These are phyloP conservation scores for Nixonia krombeini DNA, from an alignment of 1,140 invertebrate genomes.

Conservation along the genomic window DNA sequence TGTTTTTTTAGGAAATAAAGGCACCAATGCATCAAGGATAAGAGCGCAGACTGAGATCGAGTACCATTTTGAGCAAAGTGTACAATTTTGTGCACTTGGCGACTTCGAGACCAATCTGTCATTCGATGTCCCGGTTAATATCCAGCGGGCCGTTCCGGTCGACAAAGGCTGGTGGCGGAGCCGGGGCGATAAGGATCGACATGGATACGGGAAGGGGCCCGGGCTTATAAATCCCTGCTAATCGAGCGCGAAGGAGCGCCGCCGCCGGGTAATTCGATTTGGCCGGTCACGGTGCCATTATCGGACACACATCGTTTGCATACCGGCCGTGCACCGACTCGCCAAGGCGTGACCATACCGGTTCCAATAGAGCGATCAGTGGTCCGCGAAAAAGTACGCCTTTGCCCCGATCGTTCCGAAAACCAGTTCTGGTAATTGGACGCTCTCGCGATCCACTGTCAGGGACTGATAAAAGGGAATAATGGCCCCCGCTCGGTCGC, in stretches of 20 bases:
- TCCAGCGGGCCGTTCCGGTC: slow-evolving; percentile 10
- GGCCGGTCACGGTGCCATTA: slow-evolving; percentile 7
- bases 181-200: slow-evolving; percentile 44
- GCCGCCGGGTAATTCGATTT: slow-evolving; percentile 31
- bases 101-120: slow-evolving; percentile 2
- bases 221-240: slow-evolving; percentile 26
- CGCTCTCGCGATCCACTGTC: too few species aligned
- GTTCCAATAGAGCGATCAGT: slow-evolving; percentile 12
- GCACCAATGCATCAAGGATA: neutral
- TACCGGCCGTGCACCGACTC: slow-evolving; percentile 1
- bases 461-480: too few species aligned
- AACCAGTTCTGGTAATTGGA: too few species aligned
- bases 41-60: neutral
- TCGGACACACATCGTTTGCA: slow-evolving; percentile 11
- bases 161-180: slow-evolving; percentile 2
- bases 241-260: slow-evolving; percentile 16
- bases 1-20: too few species aligned
- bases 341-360: slow-evolving; percentile 5
- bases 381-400: too few species aligned
- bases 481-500: too few species aligned
- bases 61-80: too few species aligned
- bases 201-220: slow-evolving; percentile 13
- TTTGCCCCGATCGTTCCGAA: too few species aligned
- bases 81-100: slow-evolving; percentile 1
- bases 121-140: slow-evolving; percentile 3